A percentile compares a stretch with the other conserved stretches of the same genome.
These are phyloP conservation scores for Corvus hawaiiensis DNA, from an alignment of 2,113 vertebrate species.

Conservation along the genomic window DNA sequence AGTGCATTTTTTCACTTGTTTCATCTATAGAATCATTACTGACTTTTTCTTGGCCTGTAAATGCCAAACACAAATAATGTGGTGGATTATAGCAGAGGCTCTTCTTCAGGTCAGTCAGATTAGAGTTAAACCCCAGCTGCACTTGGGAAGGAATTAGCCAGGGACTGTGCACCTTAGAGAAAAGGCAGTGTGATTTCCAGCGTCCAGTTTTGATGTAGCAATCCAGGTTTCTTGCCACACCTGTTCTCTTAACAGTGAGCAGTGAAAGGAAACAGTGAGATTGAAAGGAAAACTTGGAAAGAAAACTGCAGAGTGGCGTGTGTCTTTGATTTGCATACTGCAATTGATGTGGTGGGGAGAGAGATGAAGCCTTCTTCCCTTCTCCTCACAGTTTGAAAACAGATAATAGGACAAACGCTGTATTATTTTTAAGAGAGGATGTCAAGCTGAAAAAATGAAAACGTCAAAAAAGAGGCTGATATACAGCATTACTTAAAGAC, in stretches of 20 bases:
- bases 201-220: background rate
- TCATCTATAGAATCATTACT: background rate
- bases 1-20: background rate
- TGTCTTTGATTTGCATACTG: slow-evolving; percentile 16
- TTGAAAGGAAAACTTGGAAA: background rate
- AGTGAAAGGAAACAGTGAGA: background rate
- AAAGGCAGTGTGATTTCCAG: background rate
- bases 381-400: background rate
- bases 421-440: slow-evolving; percentile 75
- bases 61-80: background rate
- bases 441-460: slow-evolving; percentile 76
- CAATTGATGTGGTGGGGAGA: background rate
- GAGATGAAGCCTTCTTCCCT: background rate
- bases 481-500: slow-evolving; percentile 71
- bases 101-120: background rate
- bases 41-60: background rate
- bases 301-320: background rate
- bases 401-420: slow-evolving; percentile 69
- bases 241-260: background rate
- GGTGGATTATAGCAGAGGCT: background rate
- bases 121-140: background rate
- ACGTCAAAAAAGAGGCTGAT: slow-evolving; percentile 73
- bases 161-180: background rate
- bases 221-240: background rate
- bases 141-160: background rate